These are phyloP conservation scores for Alviniconcha marisindica DNA, from an alignment of 1,140 invertebrate species.

Conservation along the genomic window DNA sequence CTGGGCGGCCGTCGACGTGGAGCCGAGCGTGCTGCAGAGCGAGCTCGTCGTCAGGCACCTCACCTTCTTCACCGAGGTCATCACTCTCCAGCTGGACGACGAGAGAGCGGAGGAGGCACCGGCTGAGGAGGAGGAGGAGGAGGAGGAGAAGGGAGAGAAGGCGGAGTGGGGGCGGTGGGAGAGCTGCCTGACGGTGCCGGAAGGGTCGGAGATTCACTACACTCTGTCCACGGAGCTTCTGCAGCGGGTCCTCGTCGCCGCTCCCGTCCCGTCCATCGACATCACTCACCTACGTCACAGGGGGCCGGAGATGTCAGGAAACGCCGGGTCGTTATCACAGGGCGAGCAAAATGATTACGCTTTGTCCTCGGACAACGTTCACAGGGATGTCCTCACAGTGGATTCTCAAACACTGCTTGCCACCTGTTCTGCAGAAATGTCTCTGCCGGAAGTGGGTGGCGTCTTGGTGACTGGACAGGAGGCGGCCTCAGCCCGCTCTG, in stretches of 20 bases:
- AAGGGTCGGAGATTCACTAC: constrained; percentile 11
- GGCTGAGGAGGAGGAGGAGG: not conserved
- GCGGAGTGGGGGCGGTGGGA: not conserved
- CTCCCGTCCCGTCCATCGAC: not conserved
- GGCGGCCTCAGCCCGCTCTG: not conserved
- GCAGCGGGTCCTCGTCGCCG: not conserved
- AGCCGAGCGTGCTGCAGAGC: constrained; percentile 5
- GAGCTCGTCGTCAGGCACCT: constrained; percentile 4
- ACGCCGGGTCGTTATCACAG: not conserved
- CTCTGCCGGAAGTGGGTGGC: not conserved
- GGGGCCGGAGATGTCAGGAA: not conserved
- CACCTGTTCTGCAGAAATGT: not conserved
- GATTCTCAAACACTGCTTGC: not conserved
- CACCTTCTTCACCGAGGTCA: not conserved
- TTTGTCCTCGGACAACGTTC: not conserved
- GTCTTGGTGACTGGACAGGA: not conserved
- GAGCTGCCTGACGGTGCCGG: not conserved
- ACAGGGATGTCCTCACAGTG: not conserved
- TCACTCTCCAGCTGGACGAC: not conserved
- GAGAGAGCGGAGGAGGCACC: not conserved
- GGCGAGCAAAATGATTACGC: too few relatives aligned
- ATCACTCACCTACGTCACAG: not conserved
- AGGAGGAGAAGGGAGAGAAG: not conserved
- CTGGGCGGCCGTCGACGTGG: not conserved
- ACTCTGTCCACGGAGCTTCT: not conserved